These are phyloP conservation scores for Drosophila orena DNA, from an alignment of 1,140 invertebrate genomes.

Conservation along the genomic window DNA sequence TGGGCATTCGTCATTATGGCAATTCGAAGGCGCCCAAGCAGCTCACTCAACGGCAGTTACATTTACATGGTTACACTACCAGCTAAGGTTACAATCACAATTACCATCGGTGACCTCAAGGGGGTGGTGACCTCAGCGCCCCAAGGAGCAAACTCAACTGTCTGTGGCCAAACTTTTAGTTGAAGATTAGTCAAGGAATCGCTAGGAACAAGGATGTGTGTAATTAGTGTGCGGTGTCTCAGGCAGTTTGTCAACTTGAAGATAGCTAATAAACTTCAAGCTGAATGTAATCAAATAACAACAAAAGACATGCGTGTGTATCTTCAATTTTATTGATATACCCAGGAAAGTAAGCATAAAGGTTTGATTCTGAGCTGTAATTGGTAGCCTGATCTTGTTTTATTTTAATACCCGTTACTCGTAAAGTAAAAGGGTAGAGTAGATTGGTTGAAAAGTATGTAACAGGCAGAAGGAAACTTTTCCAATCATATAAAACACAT, in stretches of 20 bases:
- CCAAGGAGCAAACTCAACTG: conserved; percentile 3
- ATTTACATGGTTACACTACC: conserved; percentile 2
- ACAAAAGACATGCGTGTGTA: no score
- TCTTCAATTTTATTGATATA: no score
- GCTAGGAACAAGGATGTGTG: not conserved
- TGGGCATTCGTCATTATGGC: conserved; percentile 76
- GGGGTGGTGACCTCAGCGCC: conserved; percentile 11
- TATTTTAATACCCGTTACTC: no score
- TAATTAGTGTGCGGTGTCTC: conserved; percentile 12
- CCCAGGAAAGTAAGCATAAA: no score
- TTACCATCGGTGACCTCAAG: conserved; percentile 26
- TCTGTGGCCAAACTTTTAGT: conserved; percentile 45
- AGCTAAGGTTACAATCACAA: conserved; percentile 21
- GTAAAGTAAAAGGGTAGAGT: no score
- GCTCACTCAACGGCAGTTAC: conserved; percentile 3
- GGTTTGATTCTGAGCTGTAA: no score
- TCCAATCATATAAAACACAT: no score
- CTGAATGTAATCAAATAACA: not conserved
- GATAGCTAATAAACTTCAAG: not conserved
- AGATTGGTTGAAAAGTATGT: no score
- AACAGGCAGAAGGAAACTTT: no score
- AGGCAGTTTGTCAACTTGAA: not conserved
- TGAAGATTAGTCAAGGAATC: conserved; percentile 17
- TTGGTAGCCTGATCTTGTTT: no score
- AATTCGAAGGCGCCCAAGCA: conserved; percentile 19